Evolutionary conservation across 2,888 invertebrate genomes (phyloP).

Genomic region (Epicampocera succincta): DNA sequence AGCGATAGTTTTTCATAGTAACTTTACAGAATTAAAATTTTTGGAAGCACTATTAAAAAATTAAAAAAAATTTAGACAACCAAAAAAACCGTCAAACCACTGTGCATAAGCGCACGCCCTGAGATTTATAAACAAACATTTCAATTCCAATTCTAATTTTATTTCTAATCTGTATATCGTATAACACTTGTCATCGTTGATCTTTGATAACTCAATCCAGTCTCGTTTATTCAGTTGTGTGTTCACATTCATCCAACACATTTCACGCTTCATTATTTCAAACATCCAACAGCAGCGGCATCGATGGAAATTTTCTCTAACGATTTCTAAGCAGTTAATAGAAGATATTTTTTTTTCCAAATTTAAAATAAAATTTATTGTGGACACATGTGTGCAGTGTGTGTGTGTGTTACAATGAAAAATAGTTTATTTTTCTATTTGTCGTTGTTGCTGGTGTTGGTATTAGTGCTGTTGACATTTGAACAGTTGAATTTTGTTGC

Average conservation of each 20-base stretch:
- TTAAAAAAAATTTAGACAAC: too few species aligned
- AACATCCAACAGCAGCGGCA: neutral
- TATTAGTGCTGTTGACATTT: constrained; percentile 30
- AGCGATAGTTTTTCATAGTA: too few species aligned
- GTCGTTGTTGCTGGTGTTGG: neutral
- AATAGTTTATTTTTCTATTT: constrained; percentile 28
- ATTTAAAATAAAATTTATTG: neutral
- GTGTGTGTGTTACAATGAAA: constrained; percentile 23
- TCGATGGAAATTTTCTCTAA: neutral
- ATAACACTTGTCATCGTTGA: constrained; percentile 27
- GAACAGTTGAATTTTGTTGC: constrained; percentile 37
- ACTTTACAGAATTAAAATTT: too few species aligned
- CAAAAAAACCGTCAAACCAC: too few species aligned
- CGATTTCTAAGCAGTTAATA: constrained; percentile 28
- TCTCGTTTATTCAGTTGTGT: constrained; percentile 54
- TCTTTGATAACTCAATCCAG: constrained; percentile 62
- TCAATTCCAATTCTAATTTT: constrained; percentile 15
- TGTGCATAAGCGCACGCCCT: neutral
- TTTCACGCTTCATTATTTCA: constrained; percentile 26
- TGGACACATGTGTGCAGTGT: neutral
- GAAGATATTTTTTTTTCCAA: constrained; percentile 1
- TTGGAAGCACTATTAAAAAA: too few species aligned
- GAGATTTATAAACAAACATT: constrained; percentile 1
- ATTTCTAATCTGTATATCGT: constrained; percentile 1
- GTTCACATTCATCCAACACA: constrained; percentile 22